Base-by-base conservation (phyloP, 2,888 invertebrate genomes). In the Lottia scabra region DNA sequence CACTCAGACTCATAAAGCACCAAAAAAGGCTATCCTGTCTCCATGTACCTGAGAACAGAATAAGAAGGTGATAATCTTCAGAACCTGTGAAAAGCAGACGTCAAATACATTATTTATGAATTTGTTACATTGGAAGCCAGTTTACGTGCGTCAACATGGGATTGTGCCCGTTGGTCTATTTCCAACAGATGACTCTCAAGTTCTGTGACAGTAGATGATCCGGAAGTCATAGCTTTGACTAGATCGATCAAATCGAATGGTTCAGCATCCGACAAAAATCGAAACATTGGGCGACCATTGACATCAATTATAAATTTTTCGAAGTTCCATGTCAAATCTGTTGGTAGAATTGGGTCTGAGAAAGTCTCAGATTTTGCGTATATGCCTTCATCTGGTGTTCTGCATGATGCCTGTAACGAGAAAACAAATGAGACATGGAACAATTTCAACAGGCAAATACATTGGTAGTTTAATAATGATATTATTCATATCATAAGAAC, bases 241-340 rank as follows among this genome's bases (percentile, higher is more conserved):
- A 78, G 65, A 26, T 30, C 46, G 1, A 23, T n/a, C 0, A 78
- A 56, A 63, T 80, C 75, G 15, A n/a, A 30, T 43, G 82, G 82
- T 65, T 72, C 71, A 1, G 79, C 78, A 5, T 30, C 43, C 6
- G 81, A 75, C 45, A 70, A 45, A 67, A 79, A 79, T n/a, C 83
- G 74, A 62, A 74, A 69, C 0, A 74, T 45, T 1, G 80, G 80
- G 3, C 85, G 85, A 12, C 82, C 79, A 63, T 81, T n/a, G 27
- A 73, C 73, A 75, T 84, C 84, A 26, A 90, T 83, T 43, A 91
- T 80, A 77, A 90, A 90, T 77, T 90, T 90, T 77, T 90, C 90
- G 77, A 88, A 90, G 80, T 90, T 90, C 90, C 90, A 90, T 16
- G 88, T 84, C 67, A 91, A 78, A 76, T 91, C 90, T 62, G 76